Base-by-base conservation (phyloP, 1,140 invertebrate species). In the Belonocnema kinseyi region DNA sequence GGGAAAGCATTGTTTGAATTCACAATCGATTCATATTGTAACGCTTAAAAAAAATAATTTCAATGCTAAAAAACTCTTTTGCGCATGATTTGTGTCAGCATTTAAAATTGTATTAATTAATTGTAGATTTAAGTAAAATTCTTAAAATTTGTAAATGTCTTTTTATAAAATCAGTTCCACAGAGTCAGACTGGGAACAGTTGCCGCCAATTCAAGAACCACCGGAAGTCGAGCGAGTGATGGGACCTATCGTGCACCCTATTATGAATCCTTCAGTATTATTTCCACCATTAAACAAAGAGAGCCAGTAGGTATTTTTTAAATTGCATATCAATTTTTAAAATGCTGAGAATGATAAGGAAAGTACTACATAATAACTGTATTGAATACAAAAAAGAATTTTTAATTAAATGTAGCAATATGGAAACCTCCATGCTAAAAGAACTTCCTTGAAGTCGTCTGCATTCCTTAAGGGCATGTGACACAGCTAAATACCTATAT, bases 121-220 rank as follows among this genome's bases (percentile, higher is more conserved):
- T 46, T 21, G 5, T 58, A 58, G 56, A 11, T 58, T 8, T 58
- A 13, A 11, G 12, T 61, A 12, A 61, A 61, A 61, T 3, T 16
- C 19, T 61, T 21, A 21, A 61, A 61, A 61, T 10, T 61, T 26
- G 58, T 61, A 61, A 33, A 33, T 33, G 33, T 33, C 58, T 61
- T 33, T 61, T 40, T 66, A 66, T 66, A 5, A 66, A 66, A 66
- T 66, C 53, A 90, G 89, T 83, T 89, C 88, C 8, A 85, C 85
- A 21, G 88, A 88, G 72, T 89, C 88, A 6, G 89, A 90, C 71
- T 90, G 85, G 86, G 88, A 88, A 74, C 77, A 72, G 33, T 88
- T 87, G 26, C 85, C 88, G 56, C 87, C 87, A 50, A 87, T 88
- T n/a, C 84, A 85, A 77, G 87, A 88, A 72, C 87, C 85, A 14